Conservation (phyloP, 2,888 invertebrate species). For the Stenchaetothrips biformis region DNA sequence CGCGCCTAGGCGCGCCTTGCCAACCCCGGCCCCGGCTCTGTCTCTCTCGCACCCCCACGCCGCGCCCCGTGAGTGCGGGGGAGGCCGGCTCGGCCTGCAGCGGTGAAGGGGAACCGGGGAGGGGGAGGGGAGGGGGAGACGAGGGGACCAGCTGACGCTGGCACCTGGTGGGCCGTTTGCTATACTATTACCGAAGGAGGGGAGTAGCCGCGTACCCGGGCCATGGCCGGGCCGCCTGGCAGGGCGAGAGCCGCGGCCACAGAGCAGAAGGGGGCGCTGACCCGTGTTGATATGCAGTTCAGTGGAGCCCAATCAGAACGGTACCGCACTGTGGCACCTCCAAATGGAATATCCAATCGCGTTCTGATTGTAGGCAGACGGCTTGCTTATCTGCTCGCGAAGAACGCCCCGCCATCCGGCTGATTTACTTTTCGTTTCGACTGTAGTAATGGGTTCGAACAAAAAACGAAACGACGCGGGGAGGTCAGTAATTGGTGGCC, state of each 20-base stretch:
- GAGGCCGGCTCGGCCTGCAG: not conserved
- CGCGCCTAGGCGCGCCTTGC: not conserved
- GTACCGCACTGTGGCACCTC: too few species aligned
- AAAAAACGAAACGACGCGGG: too few species aligned
- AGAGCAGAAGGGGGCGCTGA: too few species aligned
- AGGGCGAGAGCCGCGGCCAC: too few species aligned
- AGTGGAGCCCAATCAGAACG: not conserved
- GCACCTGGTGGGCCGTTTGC: constrained; percentile 4
- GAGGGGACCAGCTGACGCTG: constrained; percentile 19
- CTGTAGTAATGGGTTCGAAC: too few species aligned
- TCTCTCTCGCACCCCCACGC: not conserved
- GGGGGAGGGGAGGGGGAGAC: not conserved
- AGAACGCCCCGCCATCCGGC: too few species aligned
- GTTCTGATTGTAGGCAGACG: not conserved
- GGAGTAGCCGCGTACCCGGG: not conserved
- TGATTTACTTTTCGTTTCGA: too few species aligned
- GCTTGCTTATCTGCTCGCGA: not conserved
- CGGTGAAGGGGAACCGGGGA: constrained; percentile 18
- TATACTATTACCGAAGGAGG: constrained; percentile 2
- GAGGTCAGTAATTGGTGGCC: too few species aligned
- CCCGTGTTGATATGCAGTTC: not conserved
- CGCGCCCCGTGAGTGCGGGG: not conserved
- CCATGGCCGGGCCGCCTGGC: too few species aligned
- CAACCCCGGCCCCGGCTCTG: not conserved
- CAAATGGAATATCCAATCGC: too few species aligned